phyloP scores from a whole-genome alignment of 2,797 vertebrate genomes.

The Spinus olivaceus region DNA sequence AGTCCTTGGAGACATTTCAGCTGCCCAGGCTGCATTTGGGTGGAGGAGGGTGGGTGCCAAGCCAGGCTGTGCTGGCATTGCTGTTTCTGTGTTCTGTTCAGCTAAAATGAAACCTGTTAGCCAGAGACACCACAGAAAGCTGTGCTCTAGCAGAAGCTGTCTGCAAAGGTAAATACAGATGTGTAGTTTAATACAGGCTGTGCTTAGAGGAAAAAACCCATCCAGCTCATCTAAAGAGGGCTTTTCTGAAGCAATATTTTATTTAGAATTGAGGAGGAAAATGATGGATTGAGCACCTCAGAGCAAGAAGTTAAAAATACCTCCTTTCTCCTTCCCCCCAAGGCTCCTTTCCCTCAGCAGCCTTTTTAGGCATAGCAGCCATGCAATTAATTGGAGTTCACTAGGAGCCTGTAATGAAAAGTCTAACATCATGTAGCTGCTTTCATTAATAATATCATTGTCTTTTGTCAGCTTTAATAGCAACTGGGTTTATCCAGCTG shows the following conservation, averaged over 20 bases:
- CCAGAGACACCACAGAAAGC: neutral
- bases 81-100: neutral
- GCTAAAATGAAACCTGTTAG: neutral
- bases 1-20: neutral
- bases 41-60: neutral
- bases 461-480: conserved; percentile 68
- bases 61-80: rapidly evolving
- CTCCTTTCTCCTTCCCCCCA: neutral
- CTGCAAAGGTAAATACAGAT: neutral
- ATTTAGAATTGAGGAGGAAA: conserved; percentile 20
- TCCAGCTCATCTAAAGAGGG: neutral
- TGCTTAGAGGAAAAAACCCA: neutral
- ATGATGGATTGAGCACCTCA: conserved; percentile 2
- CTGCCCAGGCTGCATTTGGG: neutral
- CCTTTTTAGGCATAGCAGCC: conserved; percentile 27
- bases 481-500: conserved; percentile 66
- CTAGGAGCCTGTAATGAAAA: conserved; percentile 58
- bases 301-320: conserved; percentile 28
- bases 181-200: neutral
- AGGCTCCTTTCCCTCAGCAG: neutral
- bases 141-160: neutral
- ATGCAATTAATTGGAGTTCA: conserved; percentile 66
- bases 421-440: conserved; percentile 41
- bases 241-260: neutral
- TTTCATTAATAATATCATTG: conserved; percentile 71